Conservation (phyloP, 2,888 invertebrate genomes). For the Stramonita haemastoma region DNA sequence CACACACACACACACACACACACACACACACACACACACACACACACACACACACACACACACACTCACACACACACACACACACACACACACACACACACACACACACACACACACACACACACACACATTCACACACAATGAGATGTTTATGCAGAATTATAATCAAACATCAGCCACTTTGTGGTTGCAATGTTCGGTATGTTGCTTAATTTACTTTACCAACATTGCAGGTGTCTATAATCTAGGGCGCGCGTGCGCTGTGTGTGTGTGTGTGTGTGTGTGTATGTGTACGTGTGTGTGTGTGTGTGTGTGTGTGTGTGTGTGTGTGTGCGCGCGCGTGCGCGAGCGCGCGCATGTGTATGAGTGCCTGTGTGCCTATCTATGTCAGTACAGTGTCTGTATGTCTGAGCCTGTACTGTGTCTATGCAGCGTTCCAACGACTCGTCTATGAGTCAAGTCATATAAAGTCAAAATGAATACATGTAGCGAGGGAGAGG, state of each 20-base stretch:
- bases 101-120: neutral
- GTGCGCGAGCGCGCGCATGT: neutral
- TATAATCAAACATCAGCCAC: too few species aligned
- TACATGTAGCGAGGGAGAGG: neutral
- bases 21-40: too few species aligned
- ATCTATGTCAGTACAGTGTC: neutral
- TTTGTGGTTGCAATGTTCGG: too few species aligned
- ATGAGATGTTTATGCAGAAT: too few species aligned
- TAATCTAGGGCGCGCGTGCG: too few species aligned
- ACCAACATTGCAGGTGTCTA: too few species aligned
- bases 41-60: neutral
- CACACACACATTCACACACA: neutral
- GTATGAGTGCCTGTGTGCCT: slow-evolving; percentile 22
- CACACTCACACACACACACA: neutral
- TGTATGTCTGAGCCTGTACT: neutral
- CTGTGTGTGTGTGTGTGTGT: neutral
- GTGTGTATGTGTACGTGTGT: neutral
- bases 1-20: too few species aligned
- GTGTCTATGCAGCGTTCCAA: too few species aligned
- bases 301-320: neutral
- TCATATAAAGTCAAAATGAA: too few species aligned
- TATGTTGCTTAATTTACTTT: too few species aligned
- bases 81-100: neutral
- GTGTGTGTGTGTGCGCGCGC: neutral
- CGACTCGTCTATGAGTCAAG: too few species aligned